Percentiles rank a stretch among this genome's conserved stretches.
Evolutionary conservation across 1,140 invertebrate species (phyloP).

Genomic region (Nylanderia fulva): DNA sequence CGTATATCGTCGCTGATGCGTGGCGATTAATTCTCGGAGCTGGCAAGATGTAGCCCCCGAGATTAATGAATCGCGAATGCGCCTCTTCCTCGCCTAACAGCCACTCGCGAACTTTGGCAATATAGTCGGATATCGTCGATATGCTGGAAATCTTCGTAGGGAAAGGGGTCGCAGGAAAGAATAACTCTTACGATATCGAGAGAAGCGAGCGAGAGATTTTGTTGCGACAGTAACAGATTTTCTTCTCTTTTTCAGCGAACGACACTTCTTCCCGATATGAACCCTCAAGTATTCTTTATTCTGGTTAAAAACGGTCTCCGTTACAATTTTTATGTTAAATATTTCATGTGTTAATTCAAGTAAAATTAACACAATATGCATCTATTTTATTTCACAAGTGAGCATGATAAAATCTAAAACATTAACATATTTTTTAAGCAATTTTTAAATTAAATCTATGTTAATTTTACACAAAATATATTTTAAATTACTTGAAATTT

Average conservation of each 20-base stretch:
- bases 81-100: constrained; percentile 6
- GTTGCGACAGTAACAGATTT: not conserved
- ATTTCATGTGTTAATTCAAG: too few species aligned
- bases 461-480: too few species aligned
- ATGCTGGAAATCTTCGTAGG: not conserved
- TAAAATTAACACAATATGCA: too few species aligned
- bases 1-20: constrained; percentile 23
- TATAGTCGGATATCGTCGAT: constrained; percentile 23
- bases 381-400: too few species aligned
- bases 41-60: constrained; percentile 9
- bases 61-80: constrained; percentile 44
- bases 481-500: too few species aligned
- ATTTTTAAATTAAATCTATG: too few species aligned
- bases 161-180: constrained; percentile 3
- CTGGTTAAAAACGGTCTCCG: too few species aligned
- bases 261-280: too few species aligned
- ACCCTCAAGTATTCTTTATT: too few species aligned
- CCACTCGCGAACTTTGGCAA: constrained; percentile 34
- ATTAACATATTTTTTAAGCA: too few species aligned
- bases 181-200: constrained; percentile 28
- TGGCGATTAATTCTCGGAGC: constrained; percentile 1
- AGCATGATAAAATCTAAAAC: too few species aligned
- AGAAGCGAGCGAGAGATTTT: not conserved
- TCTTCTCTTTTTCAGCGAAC: not conserved
- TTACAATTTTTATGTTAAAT: too few species aligned